A percentile compares a stretch with the other conserved stretches of the same genome.
phyloP scores from a whole-genome alignment of 2,888 invertebrate genomes.

The Ormyrus thymus region DNA sequence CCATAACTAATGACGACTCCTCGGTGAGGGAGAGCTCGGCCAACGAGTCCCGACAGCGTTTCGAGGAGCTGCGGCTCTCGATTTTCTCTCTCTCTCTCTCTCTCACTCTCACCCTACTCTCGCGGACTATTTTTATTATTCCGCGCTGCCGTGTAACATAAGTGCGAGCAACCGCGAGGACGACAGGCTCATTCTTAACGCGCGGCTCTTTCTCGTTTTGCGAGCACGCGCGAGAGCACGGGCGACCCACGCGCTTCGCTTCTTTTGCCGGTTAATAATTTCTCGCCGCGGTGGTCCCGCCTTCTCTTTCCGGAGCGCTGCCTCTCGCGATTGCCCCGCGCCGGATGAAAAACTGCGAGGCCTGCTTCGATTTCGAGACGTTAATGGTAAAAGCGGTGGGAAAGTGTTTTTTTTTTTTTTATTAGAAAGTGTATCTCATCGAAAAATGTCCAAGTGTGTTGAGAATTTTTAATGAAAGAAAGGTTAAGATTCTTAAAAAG shows the following conservation, averaged over 20 bases:
- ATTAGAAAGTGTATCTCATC: too few relatives aligned
- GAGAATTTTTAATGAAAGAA: too few relatives aligned
- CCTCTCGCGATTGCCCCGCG: conserved; percentile 36
- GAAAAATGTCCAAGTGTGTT: too few relatives aligned
- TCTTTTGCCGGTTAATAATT: conserved; percentile 51
- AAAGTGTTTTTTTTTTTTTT: too few relatives aligned
- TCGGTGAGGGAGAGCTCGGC: conserved; percentile 67
- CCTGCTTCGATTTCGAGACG: neutral
- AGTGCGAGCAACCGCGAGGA: conserved; percentile 60
- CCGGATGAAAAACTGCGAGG: neutral
- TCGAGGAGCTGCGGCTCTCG: conserved; percentile 1
- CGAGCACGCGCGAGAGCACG: conserved; percentile 12
- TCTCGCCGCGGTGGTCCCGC: conserved; percentile 54
- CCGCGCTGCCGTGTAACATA: conserved; percentile 55
- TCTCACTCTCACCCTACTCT: neutral
- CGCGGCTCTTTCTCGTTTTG: neutral
- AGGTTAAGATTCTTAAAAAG: too few relatives aligned
- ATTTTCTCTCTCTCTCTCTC: conserved; percentile 2
- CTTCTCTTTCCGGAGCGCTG: conserved; percentile 42
- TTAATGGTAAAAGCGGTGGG: too few relatives aligned
- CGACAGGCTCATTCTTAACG: conserved; percentile 58
- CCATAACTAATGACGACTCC: conserved; percentile 72
- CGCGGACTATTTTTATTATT: conserved; percentile 27
- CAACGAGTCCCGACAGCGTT: conserved; percentile 65
- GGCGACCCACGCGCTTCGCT: neutral